phyloP scores from a whole-genome alignment of 2,113 vertebrate species.

The Geothlypis trichas region DNA sequence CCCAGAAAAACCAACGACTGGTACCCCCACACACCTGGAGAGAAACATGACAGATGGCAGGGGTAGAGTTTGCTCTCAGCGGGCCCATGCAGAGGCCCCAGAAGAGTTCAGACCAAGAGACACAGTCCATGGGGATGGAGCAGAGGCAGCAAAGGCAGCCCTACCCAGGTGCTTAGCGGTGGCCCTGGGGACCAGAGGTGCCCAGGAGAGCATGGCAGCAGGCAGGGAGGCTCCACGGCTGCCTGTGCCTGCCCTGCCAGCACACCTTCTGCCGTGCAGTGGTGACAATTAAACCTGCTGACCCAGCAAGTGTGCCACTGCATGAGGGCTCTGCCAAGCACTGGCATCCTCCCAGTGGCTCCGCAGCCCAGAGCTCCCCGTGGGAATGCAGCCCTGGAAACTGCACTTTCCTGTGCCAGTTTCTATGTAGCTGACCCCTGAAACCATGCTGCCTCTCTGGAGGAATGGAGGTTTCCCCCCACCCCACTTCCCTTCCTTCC shows the following conservation, averaged over 20 bases:
- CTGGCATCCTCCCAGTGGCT: not conserved
- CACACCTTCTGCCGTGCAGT: not conserved
- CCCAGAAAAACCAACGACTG: too few species aligned
- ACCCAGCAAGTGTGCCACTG: not conserved
- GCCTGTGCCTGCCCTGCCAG: not conserved
- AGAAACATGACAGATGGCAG: not conserved
- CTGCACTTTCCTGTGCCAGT: not conserved
- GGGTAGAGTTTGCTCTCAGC: not conserved
- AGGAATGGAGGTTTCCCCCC: not conserved
- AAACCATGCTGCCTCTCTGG: not conserved
- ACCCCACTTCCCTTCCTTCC: not conserved
- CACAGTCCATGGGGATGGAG: not conserved
- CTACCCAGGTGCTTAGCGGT: accelerated
- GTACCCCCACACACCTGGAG: not conserved
- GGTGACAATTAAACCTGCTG: not conserved
- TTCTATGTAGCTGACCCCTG: not conserved
- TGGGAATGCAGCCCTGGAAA: not conserved
- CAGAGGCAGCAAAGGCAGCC: not conserved
- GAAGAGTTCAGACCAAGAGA: not conserved
- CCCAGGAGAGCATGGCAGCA: not conserved
- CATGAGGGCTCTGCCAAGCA: accelerated
- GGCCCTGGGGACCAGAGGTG: not conserved
- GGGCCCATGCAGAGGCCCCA: not conserved
- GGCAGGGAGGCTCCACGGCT: not conserved
- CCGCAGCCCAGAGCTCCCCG: not conserved